These are phyloP conservation scores for Amphibalanus amphitrite DNA, from an alignment of 1,140 invertebrate genomes.

Conservation along the genomic window DNA sequence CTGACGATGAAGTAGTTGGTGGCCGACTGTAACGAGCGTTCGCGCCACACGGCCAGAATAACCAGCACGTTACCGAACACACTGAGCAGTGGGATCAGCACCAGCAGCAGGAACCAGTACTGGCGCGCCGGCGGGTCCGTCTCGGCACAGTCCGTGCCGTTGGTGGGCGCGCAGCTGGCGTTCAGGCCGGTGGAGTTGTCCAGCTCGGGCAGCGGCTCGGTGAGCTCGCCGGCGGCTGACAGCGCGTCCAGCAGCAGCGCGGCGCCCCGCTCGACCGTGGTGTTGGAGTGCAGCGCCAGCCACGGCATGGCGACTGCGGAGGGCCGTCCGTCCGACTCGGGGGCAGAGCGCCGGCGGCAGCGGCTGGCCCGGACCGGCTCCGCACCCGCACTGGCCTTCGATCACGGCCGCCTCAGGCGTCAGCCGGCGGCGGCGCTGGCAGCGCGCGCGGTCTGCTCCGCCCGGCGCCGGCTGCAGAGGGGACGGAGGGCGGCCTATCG, in stretches of 20 bases:
- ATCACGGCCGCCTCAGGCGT: not conserved
- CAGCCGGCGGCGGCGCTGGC: too few species aligned
- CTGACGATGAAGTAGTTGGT: constrained; percentile 99
- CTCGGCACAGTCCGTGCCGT: not conserved
- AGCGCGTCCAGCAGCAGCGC: not conserved
- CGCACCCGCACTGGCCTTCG: not conserved
- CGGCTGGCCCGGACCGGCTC: too few species aligned
- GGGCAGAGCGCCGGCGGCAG: not conserved
- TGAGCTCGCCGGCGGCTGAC: too few species aligned
- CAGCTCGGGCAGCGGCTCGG: not conserved
- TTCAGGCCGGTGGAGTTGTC: not conserved
- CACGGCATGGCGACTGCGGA: too few species aligned
- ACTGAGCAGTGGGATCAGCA: constrained; percentile 79
- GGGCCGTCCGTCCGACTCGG: too few species aligned
- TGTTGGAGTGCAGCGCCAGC: too few species aligned
- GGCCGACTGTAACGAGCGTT: constrained; percentile 75
- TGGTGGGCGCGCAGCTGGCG: not conserved
- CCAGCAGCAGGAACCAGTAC: constrained; percentile 49
- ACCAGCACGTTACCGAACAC: constrained; percentile 93
- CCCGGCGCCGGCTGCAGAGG: too few species aligned
- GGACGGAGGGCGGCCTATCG: too few species aligned
- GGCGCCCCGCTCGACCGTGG: too few species aligned
- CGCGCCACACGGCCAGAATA: constrained; percentile 77
- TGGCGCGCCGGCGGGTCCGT: not conserved
- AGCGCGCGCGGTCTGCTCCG: too few species aligned